Evolutionary conservation across 2,797 vertebrate genomes (phyloP).

Genomic region (Poecilia velifera): DNA sequence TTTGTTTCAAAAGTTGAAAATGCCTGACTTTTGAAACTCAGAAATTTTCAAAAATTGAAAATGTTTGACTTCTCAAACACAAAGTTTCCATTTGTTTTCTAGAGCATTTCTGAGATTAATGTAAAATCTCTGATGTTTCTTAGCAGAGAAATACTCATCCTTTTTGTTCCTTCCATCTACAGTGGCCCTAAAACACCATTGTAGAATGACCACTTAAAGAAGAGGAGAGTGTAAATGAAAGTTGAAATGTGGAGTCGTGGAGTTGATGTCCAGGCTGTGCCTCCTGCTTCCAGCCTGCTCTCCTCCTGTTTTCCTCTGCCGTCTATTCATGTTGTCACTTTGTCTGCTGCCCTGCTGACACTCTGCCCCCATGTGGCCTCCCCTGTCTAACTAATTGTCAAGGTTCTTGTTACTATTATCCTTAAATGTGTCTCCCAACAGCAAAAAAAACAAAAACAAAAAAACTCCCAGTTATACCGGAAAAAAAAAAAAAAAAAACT

Average conservation of each 20-base stretch:
- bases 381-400: slow-evolving; percentile 71
- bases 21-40: no score
- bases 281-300: slow-evolving; percentile 20
- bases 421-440: slow-evolving; percentile 49
- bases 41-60: no score
- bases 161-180: no score
- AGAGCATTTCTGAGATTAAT: no score
- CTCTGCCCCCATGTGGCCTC: slow-evolving; percentile 43
- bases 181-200: no score
- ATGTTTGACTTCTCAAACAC: no score
- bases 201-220: background rate
- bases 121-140: no score
- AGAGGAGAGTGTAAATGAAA: slow-evolving; percentile 16
- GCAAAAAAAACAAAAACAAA: slow-evolving; percentile 5
- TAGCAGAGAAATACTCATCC: no score
- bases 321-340: slow-evolving; percentile 49
- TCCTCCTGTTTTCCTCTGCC: slow-evolving; percentile 20
- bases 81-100: no score
- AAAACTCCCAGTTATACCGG: slow-evolving; percentile 47
- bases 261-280: slow-evolving; percentile 30
- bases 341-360: slow-evolving; percentile 34
- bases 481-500: slow-evolving; percentile 5
- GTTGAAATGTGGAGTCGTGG: slow-evolving; percentile 30
- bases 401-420: slow-evolving; percentile 68
- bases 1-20: no score